Evolutionary conservation across 2,797 vertebrate species (phyloP).

Genomic region (Morelia viridis): DNA sequence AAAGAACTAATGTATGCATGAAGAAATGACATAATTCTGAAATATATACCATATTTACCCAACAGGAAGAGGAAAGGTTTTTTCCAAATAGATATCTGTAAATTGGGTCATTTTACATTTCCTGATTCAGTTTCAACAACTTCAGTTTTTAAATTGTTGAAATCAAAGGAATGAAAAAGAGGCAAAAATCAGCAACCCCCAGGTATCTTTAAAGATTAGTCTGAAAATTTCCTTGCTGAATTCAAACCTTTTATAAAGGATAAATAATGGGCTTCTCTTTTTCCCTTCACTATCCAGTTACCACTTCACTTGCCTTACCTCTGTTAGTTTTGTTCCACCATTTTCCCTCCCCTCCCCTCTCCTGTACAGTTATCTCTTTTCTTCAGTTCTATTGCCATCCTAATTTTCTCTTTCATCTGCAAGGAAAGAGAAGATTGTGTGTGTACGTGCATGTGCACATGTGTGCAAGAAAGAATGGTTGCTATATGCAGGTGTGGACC

Average conservation of each 20-base stretch:
- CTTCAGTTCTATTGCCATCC: not conserved
- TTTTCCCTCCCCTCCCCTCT: not conserved
- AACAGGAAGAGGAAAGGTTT: not conserved
- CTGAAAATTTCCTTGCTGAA: not conserved
- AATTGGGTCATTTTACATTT: not conserved
- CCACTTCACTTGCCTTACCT: not conserved
- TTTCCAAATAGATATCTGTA: not conserved
- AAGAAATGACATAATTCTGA: conserved; percentile 43
- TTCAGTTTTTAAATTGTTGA: not conserved
- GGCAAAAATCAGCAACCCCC: not conserved
- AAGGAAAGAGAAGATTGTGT: not conserved
- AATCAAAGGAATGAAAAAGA: not conserved
- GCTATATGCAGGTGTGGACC: not conserved
- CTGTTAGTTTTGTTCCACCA: not conserved
- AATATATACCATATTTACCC: conserved; percentile 1
- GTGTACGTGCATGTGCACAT: not conserved
- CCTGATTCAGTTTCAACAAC: not conserved
- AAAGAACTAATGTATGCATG: conserved; percentile 33
- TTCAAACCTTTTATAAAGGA: not conserved
- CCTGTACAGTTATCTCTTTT: not conserved
- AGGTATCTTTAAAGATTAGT: not conserved
- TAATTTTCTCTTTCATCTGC: not conserved
- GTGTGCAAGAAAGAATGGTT: not conserved
- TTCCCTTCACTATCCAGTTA: not conserved
- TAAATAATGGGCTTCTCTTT: not conserved